These are phyloP conservation scores for Brachyopa scutellaris DNA, from an alignment of 2,888 invertebrate genomes.

Conservation along the genomic window DNA sequence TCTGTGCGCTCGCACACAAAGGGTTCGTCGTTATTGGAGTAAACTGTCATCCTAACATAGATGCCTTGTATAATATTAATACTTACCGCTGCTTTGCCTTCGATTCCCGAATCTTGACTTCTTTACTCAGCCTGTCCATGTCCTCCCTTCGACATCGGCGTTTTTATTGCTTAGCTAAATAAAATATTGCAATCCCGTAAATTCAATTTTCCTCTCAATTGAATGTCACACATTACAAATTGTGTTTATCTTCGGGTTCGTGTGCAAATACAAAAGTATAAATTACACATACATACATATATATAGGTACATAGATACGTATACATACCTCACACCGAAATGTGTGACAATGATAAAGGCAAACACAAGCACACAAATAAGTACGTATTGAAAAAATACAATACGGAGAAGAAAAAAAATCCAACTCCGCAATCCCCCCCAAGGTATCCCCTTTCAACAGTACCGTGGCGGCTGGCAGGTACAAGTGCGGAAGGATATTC, in stretches of 20 bases:
- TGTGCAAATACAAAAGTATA: slow-evolving; percentile 72
- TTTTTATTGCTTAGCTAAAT: slow-evolving; percentile 65
- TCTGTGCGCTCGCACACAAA: neutral
- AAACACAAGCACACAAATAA: slow-evolving; percentile 68
- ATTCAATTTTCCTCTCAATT: slow-evolving; percentile 75
- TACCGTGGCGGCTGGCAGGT: slow-evolving; percentile 22
- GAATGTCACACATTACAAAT: slow-evolving; percentile 75
- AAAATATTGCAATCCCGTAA: slow-evolving; percentile 72
- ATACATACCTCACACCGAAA: slow-evolving; percentile 26
- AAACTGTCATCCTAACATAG: slow-evolving; percentile 31
- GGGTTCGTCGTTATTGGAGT: slow-evolving; percentile 9
- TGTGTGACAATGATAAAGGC: slow-evolving; percentile 70
- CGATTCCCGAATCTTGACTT: too few relatives aligned
- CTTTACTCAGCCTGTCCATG: slow-evolving; percentile 17
- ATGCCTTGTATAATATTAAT: slow-evolving; percentile 39
- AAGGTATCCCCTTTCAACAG: neutral
- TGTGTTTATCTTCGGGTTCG: slow-evolving; percentile 74
- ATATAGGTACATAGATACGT: slow-evolving; percentile 31
- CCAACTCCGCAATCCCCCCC: slow-evolving; percentile 41
- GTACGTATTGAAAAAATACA: slow-evolving; percentile 54
- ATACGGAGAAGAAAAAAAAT: slow-evolving; percentile 44
- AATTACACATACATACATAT: slow-evolving; percentile 52
- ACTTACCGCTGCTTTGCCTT: slow-evolving; percentile 2
- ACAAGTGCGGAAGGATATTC: slow-evolving; percentile 56
- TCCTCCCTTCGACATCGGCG: slow-evolving; percentile 25